Evolutionary conservation across 2,888 invertebrate species (phyloP).

Genomic region (Andrena chrysosceles): DNA sequence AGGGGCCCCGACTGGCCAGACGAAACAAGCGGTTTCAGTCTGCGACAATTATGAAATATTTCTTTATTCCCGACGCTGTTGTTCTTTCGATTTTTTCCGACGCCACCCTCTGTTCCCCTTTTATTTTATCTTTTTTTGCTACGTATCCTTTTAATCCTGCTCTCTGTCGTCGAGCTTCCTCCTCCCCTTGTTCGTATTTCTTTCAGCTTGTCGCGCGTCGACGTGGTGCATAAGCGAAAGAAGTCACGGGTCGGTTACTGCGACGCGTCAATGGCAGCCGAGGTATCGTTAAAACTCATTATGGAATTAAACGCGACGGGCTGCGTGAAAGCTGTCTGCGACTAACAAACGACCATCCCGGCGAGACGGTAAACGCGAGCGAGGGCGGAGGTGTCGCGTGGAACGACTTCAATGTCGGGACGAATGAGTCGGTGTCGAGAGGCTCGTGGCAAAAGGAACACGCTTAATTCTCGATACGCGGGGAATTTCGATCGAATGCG

Average conservation of each 20-base stretch:
- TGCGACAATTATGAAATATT: conserved; percentile 5
- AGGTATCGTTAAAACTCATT: conserved; percentile 68
- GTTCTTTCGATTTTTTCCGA: neutral
- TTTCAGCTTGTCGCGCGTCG: conserved; percentile 22
- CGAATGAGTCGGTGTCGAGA: conserved; percentile 55
- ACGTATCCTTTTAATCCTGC: conserved; percentile 29
- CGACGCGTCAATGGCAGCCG: conserved; percentile 47
- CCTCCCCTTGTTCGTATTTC: neutral
- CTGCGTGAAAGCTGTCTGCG: conserved; percentile 69
- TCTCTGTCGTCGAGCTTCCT: neutral
- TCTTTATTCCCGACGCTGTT: conserved; percentile 34
- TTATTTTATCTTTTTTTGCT: neutral
- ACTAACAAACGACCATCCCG: conserved; percentile 61
- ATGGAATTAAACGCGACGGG: conserved; percentile 69
- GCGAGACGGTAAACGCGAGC: conserved; percentile 27
- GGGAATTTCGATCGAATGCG: conserved; percentile 1
- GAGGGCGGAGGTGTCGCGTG: conserved; percentile 25
- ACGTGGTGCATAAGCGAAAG: conserved; percentile 10
- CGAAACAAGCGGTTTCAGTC: neutral
- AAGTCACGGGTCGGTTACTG: conserved; percentile 46
- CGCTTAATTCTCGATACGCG: conserved; percentile 5
- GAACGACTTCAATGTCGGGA: conserved; percentile 49
- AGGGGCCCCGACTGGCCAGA: neutral
- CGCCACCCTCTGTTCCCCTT: neutral
- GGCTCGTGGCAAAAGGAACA: conserved; percentile 2